Evolutionary conservation across 2,888 invertebrate genomes (phyloP).

Genomic region (Leptinotarsa rubiginosa): DNA sequence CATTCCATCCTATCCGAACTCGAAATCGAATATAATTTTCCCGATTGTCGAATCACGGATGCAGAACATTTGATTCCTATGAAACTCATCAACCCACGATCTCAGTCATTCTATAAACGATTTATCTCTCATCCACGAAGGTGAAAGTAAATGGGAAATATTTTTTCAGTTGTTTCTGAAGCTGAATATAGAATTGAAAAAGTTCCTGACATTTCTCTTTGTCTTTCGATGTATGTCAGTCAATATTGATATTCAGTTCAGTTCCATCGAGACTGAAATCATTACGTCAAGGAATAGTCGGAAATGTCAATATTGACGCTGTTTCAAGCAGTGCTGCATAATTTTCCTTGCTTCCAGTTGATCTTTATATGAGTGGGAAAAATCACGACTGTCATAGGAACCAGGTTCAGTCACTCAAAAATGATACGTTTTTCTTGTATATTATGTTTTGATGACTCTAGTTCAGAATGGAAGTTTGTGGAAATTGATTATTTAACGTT

Average conservation of each 20-base stretch:
- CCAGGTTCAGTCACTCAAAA: no score
- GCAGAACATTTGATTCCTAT: neutral
- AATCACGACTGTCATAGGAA: no score
- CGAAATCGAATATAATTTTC: neutral
- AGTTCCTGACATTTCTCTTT: neutral
- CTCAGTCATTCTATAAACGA: neutral
- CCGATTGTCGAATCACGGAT: neutral
- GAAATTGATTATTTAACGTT: no score
- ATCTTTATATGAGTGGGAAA: neutral
- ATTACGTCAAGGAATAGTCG: neutral
- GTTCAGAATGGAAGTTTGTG: no score
- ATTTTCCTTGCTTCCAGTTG: neutral
- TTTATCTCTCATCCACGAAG: neutral
- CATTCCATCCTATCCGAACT: neutral
- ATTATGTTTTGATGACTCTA: no score
- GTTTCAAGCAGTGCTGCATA: neutral
- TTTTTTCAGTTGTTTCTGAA: neutral
- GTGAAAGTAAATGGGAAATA: neutral
- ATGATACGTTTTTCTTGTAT: no score
- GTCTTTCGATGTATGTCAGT: constrained; percentile 4
- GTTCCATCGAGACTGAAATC: constrained; percentile 7
- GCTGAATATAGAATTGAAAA: neutral
- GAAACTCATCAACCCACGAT: neutral
- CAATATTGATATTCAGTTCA: constrained; percentile 18
- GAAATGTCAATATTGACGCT: neutral